Percentiles rank a stretch among this genome's conserved stretches.
Evolutionary conservation across 1,140 invertebrate genomes (phyloP).

Genomic region (Apolygus lucorum): DNA sequence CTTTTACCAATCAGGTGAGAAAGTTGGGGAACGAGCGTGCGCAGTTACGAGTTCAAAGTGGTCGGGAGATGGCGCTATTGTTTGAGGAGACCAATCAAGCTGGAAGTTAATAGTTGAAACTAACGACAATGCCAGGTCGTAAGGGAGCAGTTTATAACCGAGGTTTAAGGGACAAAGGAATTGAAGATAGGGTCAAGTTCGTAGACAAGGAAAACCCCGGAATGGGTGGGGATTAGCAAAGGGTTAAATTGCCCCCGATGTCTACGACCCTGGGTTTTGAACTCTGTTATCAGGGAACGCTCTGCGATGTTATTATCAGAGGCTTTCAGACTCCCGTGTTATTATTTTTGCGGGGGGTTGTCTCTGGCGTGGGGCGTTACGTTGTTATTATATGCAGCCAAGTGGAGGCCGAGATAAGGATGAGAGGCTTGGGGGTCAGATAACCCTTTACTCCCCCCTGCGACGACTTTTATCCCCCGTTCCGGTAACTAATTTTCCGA

Average conservation of each 20-base stretch:
- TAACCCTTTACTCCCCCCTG: conserved; percentile 23
- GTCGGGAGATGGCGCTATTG: no score
- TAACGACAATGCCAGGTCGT: not conserved
- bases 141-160: not conserved
- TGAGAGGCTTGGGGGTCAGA: conserved; percentile 3
- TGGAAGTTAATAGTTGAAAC: not conserved
- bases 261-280: not conserved
- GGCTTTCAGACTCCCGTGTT: conserved; percentile 13
- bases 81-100: not conserved
- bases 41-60: no score
- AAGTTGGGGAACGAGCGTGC: no score
- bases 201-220: not conserved
- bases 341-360: conserved; percentile 15
- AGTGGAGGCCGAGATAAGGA: conserved; percentile 16
- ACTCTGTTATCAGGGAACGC: not conserved
- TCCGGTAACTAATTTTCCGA: conserved; percentile 25
- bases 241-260: conserved; percentile 1
- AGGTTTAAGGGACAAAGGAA: not conserved
- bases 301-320: no score
- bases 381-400: conserved; percentile 19
- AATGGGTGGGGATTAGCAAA: not conserved
- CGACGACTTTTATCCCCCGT: conserved; percentile 6
- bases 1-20: no score
- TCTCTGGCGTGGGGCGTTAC: not conserved
- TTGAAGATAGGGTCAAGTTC: conserved; percentile 18